phyloP scores from a whole-genome alignment of 1,140 invertebrate species.

The Zaprionus taronus region DNA sequence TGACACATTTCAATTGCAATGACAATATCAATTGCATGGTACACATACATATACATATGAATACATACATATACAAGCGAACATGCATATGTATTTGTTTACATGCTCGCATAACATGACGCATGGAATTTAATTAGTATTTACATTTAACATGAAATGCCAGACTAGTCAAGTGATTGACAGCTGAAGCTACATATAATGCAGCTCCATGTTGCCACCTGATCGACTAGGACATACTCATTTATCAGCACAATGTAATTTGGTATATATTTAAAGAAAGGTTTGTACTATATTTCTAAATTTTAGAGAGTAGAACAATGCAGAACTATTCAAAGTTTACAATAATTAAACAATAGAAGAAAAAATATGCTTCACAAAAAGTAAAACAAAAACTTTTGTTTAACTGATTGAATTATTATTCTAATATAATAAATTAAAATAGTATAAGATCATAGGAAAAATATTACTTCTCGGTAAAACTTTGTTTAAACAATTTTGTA shows the following conservation, averaged over 20 bases:
- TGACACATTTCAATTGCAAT: constrained; percentile 70
- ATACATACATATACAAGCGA: background rate
- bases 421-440: too few relatives aligned
- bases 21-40: constrained; percentile 59
- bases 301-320: background rate
- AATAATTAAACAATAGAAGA: background rate
- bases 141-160: constrained; percentile 16
- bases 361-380: too few relatives aligned
- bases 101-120: constrained; percentile 13
- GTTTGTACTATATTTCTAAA: too few relatives aligned
- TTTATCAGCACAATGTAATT: too few relatives aligned
- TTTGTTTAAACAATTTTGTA: too few relatives aligned
- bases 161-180: constrained; percentile 39
- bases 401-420: too few relatives aligned
- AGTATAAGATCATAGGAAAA: too few relatives aligned
- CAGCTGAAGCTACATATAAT: constrained; percentile 23
- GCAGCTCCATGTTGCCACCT: background rate
- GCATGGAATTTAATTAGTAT: constrained; percentile 57
- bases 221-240: background rate
- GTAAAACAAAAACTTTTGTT: too few relatives aligned
- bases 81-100: background rate
- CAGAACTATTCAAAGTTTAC: background rate
- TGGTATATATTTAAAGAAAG: too few relatives aligned
- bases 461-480: too few relatives aligned
- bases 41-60: constrained; percentile 18